Percentiles rank a stretch among this genome's conserved stretches.
phyloP scores from a whole-genome alignment of 2,797 vertebrate genomes.

The Garrulus glandarius region DNA sequence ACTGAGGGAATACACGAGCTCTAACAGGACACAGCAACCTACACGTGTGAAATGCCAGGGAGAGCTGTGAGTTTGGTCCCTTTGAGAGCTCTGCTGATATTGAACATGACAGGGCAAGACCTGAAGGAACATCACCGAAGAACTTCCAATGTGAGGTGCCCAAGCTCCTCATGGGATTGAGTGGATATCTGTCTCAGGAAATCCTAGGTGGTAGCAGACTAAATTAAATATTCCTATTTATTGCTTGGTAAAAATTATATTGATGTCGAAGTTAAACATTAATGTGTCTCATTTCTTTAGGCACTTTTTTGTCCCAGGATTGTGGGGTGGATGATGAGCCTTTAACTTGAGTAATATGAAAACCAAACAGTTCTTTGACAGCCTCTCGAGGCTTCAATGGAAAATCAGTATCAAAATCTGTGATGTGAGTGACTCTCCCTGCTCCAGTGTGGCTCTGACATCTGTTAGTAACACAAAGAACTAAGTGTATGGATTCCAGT shows the following conservation, averaged over 20 bases:
- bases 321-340: not conserved
- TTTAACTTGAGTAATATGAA: not conserved
- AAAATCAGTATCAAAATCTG: not conserved
- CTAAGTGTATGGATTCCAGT: not conserved
- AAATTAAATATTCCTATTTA: not conserved
- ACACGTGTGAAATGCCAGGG: not conserved
- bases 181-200: not conserved
- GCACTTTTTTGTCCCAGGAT: not conserved
- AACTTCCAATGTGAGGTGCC: not conserved
- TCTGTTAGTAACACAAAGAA: not conserved
- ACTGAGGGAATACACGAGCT: not conserved
- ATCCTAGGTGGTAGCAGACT: not conserved
- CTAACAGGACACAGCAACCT: not conserved
- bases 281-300: not conserved
- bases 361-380: not conserved
- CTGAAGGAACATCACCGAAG: not conserved
- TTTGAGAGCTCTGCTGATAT: not conserved
- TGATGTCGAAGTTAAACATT: not conserved
- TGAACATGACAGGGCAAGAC: not conserved
- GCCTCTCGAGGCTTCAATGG: not conserved
- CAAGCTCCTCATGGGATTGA: not conserved
- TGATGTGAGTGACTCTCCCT: not conserved
- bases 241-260: not conserved
- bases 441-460: not conserved
- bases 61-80: not conserved